Evolutionary conservation across 2,797 vertebrate genomes (phyloP), one percentile per base, ranked within the genome.

Genomic region (Lepilemur septentrionalis): DNA sequence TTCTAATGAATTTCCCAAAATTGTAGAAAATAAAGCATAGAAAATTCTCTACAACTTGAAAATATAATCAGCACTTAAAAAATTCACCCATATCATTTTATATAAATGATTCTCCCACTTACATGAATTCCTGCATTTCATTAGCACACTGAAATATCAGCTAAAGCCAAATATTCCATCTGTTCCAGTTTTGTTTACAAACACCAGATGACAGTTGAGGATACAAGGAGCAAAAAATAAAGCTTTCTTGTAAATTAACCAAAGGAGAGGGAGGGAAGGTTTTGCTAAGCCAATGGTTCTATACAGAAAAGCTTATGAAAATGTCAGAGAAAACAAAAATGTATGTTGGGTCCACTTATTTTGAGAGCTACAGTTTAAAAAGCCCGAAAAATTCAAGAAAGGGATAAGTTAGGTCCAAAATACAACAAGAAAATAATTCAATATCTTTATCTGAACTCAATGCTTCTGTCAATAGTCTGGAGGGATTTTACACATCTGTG

Each of bases 181-280:
- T 87, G 32, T 48, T 81, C 7, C 25, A 73, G 25, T 43, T 94
- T 70, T 92, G 88, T 88, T 93, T 94, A 91, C n/a, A 92, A 94
- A 92, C 65, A 76, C n/a, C n/a, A 69, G 20, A 41, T 83, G 88
- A 93, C 10, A 78, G 18, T 12, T 91, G 72, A 85, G 22, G 38
- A 81, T 4, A 93, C 48, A 79, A 59, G 2, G 12, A 76, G 28
- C 9, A 73, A 86, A 57, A 35, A 61, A 92, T 57, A 90, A 84
- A 50, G 43, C 15, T 81, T 91, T 70, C 61, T 59, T 85, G 12
- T 61, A 93, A 93, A 78, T 76, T 69, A 87, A 95, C 10, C 70
- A 92, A 80, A 50, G 4, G 65, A 11, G 38, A 32, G 28, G 7
- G 7, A 55, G 25, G 7, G 25, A 48, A 41, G 4, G 7, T 43